A percentile compares a stretch with the other conserved stretches of the same genome.
Evolutionary conservation across 2,797 vertebrate genomes (phyloP).

Genomic region (Morelia viridis): DNA sequence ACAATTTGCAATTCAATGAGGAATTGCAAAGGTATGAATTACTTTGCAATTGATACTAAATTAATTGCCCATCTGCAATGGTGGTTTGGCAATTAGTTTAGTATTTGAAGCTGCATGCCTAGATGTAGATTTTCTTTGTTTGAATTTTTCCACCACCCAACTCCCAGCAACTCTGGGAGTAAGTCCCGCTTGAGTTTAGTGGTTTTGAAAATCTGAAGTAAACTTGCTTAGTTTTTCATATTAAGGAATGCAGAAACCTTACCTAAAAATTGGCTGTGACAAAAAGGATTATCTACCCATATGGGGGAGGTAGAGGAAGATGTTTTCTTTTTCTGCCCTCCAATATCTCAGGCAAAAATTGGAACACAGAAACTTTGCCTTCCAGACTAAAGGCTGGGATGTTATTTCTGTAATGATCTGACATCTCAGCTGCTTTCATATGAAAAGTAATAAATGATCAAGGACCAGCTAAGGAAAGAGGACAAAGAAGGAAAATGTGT

Average conservation of each 20-base stretch:
- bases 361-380: background rate
- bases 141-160: background rate
- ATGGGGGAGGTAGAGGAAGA: background rate
- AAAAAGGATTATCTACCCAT: too few species aligned
- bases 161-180: background rate
- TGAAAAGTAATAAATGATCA: slow-evolving; percentile 9
- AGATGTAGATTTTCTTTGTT: background rate
- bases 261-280: background rate
- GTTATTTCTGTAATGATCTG: background rate
- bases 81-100: background rate
- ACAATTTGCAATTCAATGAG: slow-evolving; percentile 10
- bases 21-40: slow-evolving; percentile 14
- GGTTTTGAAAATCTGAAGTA: background rate
- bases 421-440: background rate
- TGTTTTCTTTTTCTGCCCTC: background rate
- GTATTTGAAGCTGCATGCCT: background rate
- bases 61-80: background rate
- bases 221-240: background rate
- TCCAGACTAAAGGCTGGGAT: background rate
- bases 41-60: slow-evolving; percentile 11
- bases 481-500: background rate
- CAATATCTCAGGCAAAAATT: background rate
- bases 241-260: background rate
- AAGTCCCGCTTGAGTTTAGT: background rate
- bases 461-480: background rate